phyloP scores from a whole-genome alignment of 2,888 invertebrate genomes.

The Drosophila mercatorum region DNA sequence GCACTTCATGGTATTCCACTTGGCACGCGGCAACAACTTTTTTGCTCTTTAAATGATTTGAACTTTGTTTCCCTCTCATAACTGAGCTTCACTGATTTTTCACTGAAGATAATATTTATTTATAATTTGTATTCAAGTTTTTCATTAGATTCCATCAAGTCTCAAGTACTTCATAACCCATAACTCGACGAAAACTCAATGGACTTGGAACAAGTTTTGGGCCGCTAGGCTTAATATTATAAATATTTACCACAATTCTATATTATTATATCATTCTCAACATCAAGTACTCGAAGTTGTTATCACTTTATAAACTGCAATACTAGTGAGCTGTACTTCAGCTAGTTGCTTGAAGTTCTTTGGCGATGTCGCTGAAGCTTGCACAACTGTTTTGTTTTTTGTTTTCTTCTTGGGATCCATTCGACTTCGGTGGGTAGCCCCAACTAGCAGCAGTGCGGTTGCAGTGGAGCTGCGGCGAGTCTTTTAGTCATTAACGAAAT shows the following conservation, averaged over 20 bases:
- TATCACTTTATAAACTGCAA: background rate
- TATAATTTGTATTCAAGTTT: no score
- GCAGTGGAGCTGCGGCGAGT: slow-evolving; percentile 6
- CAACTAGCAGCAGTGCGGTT: slow-evolving; percentile 13
- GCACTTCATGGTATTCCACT: slow-evolving; percentile 11
- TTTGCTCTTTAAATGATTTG: slow-evolving; percentile 9
- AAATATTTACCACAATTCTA: no score
- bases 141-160: no score
- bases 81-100: slow-evolving; percentile 1
- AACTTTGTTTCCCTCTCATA: background rate
- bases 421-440: background rate
- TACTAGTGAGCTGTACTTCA: background rate
- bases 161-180: no score
- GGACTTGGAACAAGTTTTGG: background rate
- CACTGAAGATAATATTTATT: background rate
- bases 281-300: no score
- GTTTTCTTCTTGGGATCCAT: slow-evolving; percentile 2
- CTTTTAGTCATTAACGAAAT: slow-evolving; percentile 68
- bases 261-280: no score
- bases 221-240: no score
- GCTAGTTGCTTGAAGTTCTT: background rate
- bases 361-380: slow-evolving; percentile 20
- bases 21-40: slow-evolving; percentile 8
- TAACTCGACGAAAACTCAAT: no score
- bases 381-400: slow-evolving; percentile 41